Conservation (phyloP, 2,113 vertebrate species). For the Scatophagus argus region DNA sequence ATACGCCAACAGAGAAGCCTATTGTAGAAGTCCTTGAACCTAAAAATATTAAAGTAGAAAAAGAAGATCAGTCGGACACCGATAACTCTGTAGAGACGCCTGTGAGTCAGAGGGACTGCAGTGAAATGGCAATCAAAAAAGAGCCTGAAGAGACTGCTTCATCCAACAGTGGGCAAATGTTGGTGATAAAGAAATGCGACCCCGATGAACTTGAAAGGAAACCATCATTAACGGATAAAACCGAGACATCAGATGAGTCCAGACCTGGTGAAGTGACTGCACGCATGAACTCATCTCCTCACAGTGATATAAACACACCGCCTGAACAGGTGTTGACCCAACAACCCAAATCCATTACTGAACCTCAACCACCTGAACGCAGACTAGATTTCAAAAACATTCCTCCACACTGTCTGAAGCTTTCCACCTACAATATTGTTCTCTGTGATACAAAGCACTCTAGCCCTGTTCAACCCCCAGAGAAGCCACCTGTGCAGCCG, state of each 20-base stretch:
- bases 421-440: conserved; percentile 70
- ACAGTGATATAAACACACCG: not conserved
- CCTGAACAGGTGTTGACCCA: not conserved
- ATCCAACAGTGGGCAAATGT: conserved; percentile 8
- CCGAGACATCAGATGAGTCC: conserved; percentile 4
- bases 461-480: not conserved
- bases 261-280: conserved; percentile 12
- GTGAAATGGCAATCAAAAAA: conserved; percentile 40
- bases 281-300: conserved; percentile 1
- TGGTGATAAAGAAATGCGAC: conserved; percentile 67
- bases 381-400: conserved; percentile 67
- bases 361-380: conserved; percentile 21
- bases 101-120: conserved; percentile 16
- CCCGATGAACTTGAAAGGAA: conserved; percentile 54
- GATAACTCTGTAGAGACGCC: not conserved
- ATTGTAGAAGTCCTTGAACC: conserved; percentile 15
- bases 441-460: conserved; percentile 50
- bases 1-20: conserved; percentile 1
- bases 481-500: conserved; percentile 24
- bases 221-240: conserved; percentile 6
- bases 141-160: conserved; percentile 41
- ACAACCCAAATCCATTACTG: not conserved
- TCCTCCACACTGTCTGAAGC: conserved; percentile 73
- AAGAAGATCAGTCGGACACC: conserved; percentile 32
- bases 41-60: conserved; percentile 74